A percentile compares a stretch with the other conserved stretches of the same genome.
Evolutionary conservation across 2,797 vertebrate species (phyloP).

Genomic region (Oreortyx pictus): DNA sequence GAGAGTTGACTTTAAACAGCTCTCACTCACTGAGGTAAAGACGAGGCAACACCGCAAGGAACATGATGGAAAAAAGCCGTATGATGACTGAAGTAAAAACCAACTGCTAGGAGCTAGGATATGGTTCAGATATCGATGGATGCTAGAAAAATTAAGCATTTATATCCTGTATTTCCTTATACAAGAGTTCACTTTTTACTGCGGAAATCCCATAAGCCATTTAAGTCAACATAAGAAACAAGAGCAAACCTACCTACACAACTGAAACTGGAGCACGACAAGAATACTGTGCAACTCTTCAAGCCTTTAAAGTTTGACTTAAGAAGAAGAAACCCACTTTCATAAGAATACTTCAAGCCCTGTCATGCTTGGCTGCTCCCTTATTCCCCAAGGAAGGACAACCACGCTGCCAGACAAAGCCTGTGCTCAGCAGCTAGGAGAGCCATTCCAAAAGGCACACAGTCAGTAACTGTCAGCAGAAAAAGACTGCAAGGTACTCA

Average conservation of each 20-base stretch:
- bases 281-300: background rate
- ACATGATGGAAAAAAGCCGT: background rate
- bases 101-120: background rate
- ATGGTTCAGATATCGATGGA: background rate
- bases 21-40: background rate
- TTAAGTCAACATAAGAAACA: background rate
- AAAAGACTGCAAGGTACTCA: background rate
- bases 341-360: background rate
- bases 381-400: background rate
- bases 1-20: background rate
- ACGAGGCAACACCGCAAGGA: background rate
- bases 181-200: background rate
- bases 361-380: background rate
- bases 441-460: rapidly evolving
- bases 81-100: background rate
- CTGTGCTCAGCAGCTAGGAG: background rate
- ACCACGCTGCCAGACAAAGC: background rate
- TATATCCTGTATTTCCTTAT: background rate
- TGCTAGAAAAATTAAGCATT: background rate
- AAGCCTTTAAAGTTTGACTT: background rate
- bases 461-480: rapidly evolving
- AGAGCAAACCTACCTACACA: background rate
- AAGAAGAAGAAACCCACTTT: rapidly evolving
- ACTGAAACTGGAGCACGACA: background rate
- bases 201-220: background rate